Evolutionary conservation across 2,113 vertebrate species (phyloP), one percentile per base, ranked within the genome.

Genomic region (Argyrosomus japonicus): DNA sequence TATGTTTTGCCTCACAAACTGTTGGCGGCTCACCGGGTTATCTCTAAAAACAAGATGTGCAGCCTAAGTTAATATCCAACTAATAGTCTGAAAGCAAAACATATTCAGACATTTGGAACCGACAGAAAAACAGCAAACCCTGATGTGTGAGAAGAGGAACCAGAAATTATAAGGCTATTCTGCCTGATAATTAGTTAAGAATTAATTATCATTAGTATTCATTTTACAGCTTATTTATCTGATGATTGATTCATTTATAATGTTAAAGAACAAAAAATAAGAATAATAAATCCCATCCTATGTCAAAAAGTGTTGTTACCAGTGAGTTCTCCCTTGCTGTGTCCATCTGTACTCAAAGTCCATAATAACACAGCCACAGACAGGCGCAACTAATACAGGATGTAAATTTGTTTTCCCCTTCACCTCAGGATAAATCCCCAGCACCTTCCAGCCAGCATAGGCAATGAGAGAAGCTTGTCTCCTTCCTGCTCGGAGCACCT

Each of bases 381-480:
- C 74, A 72, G 73, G 65, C 70, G 43, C 72, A 87, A 68, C 57
- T 73, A 75, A 90, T 82, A 87, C 58, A 82, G 81, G 83, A 89
- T 87, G 81, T 86, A 88, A 88, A 93, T 93, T 84, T 87, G 77
- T 83, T 90, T 86, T 82, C 87, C 83, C 76, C 75, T 78, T 82
- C 84, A 90, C 85, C 83, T 63, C 77, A 76, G 89, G 87, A 88
- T 81, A 88, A 93, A 88, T 83, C 83, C 88, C 80, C 14, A 72
- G 78, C 78, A 88, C 78, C 90, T 91, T 85, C 85, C 83, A 92
- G 88, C 60, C 88, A 81, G 91, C 90, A 93, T 92, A 90, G 76
- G 47, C 88, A 91, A 93, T 91, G 86, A 89, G 90, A 79, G 40
- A 67, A 23, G 81, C 87, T 91, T 61, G 73, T 88, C 88, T 90